These are phyloP conservation scores for Pissodes strobi DNA, from an alignment of 1,140 invertebrate species.

Conservation along the genomic window DNA sequence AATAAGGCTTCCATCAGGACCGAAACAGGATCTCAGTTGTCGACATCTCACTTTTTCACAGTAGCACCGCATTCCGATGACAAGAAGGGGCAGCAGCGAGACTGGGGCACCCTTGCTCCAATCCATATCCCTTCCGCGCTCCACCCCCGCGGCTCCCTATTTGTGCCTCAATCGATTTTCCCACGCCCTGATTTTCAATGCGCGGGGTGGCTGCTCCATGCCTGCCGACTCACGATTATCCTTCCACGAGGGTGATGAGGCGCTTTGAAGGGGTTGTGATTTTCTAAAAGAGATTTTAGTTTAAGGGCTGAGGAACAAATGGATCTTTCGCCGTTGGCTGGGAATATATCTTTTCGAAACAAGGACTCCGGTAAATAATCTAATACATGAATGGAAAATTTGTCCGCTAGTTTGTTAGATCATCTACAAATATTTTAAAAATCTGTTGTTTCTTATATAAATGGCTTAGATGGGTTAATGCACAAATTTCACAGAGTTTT, in stretches of 20 bases:
- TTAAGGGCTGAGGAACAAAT: too few species aligned
- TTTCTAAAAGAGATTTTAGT: too few species aligned
- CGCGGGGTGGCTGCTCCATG: constrained; percentile 42
- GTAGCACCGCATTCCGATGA: constrained; percentile 47
- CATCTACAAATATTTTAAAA: too few species aligned
- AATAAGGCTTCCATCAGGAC: constrained; percentile 20
- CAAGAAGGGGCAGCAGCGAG: constrained; percentile 39
- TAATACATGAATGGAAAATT: too few species aligned
- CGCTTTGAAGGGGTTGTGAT: too few species aligned
- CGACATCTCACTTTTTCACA: constrained; percentile 44
- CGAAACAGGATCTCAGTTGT: constrained; percentile 3
- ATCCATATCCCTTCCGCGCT: constrained; percentile 18
- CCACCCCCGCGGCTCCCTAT: constrained; percentile 34
- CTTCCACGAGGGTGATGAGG: background rate
- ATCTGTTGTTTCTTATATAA: too few species aligned
- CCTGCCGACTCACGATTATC: constrained; percentile 24
- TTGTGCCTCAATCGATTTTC: constrained; percentile 53
- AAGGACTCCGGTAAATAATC: too few species aligned
- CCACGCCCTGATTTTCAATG: constrained; percentile 55
- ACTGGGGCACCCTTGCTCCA: constrained; percentile 40
- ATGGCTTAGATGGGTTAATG: too few species aligned
- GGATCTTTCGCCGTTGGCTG: too few species aligned
- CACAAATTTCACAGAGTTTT: too few species aligned
- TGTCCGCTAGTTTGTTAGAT: too few species aligned
- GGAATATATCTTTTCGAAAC: too few species aligned